Evolutionary conservation across 2,888 invertebrate species (phyloP).

Genomic region (Euspilapteryx auroguttella): DNA sequence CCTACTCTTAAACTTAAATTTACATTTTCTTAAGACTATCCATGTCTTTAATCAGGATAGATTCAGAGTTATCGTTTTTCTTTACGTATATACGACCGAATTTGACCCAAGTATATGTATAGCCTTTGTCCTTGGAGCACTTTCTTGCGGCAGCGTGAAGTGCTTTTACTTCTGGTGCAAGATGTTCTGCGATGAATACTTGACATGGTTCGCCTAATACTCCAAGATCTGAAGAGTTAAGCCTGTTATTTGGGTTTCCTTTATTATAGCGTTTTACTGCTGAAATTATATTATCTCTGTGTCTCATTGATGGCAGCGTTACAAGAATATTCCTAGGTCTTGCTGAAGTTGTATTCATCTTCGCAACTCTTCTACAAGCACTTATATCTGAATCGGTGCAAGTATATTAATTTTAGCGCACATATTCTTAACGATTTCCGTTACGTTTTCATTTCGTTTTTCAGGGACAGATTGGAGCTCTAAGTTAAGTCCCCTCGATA

Average conservation of each 20-base stretch:
- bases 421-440: slow-evolving; percentile 2
- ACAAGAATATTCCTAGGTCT: slow-evolving; percentile 5
- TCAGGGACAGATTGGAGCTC: slow-evolving; percentile 8
- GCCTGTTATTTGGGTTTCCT: not conserved
- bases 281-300: slow-evolving; percentile 1
- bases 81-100: not conserved
- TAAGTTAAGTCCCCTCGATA: no score
- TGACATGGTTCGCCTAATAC: not conserved
- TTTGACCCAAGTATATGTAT: not conserved
- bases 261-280: slow-evolving; percentile 3
- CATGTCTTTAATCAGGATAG: not conserved
- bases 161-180: slow-evolving; percentile 1
- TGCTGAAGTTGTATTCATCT: slow-evolving; percentile 4
- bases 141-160: slow-evolving; percentile 1
- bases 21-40: not conserved
- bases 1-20: no score
- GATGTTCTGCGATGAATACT: slow-evolving; percentile 1
- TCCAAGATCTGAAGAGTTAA: slow-evolving; percentile 1
- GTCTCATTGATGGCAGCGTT: slow-evolving; percentile 3
- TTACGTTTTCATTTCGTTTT: slow-evolving; percentile 3
- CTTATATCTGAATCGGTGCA: not conserved
- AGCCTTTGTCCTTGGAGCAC: not conserved
- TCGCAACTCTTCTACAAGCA: slow-evolving; percentile 7
- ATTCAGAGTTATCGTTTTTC: not conserved
- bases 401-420: slow-evolving; percentile 1